phyloP scores from a whole-genome alignment of 2,113 vertebrate species.

The Ammodytes marinus region DNA sequence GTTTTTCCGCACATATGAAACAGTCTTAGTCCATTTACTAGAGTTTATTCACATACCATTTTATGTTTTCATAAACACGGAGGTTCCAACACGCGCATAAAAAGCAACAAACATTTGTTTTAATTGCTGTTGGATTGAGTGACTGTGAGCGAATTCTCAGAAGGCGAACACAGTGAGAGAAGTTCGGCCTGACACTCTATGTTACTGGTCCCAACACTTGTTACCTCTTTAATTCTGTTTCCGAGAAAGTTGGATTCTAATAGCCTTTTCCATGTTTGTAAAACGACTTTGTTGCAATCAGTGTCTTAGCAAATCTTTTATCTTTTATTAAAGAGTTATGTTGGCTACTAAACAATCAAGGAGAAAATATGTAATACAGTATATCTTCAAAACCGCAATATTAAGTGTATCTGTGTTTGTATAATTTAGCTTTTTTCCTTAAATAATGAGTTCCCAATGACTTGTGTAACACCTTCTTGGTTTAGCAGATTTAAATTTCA shows the following conservation, averaged over 20 bases:
- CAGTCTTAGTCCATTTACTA: constrained; percentile 10
- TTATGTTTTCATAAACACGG: neutral
- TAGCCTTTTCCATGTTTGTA: neutral
- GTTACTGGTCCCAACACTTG: neutral
- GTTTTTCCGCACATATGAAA: constrained; percentile 34
- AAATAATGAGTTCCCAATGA: neutral
- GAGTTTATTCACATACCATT: constrained; percentile 15
- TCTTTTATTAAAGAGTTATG: neutral
- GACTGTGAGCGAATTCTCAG: neutral
- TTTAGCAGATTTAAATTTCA: too few species aligned
- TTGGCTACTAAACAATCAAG: neutral
- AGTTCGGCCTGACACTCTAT: constrained; percentile 1
- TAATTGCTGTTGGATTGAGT: neutral
- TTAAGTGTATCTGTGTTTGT: neutral
- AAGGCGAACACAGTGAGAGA: constrained; percentile 9
- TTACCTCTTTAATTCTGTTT: neutral
- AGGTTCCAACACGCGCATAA: neutral
- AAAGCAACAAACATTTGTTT: neutral
- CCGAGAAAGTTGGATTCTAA: neutral
- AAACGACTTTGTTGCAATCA: neutral
- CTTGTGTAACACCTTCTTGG: too few species aligned
- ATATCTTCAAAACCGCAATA: neutral
- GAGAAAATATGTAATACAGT: neutral
- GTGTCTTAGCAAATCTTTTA: neutral
- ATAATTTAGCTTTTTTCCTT: neutral